Evolutionary conservation across 2,888 invertebrate species (phyloP), one percentile per base, ranked within the genome.

Genomic region (Latheticus oryzae): DNA sequence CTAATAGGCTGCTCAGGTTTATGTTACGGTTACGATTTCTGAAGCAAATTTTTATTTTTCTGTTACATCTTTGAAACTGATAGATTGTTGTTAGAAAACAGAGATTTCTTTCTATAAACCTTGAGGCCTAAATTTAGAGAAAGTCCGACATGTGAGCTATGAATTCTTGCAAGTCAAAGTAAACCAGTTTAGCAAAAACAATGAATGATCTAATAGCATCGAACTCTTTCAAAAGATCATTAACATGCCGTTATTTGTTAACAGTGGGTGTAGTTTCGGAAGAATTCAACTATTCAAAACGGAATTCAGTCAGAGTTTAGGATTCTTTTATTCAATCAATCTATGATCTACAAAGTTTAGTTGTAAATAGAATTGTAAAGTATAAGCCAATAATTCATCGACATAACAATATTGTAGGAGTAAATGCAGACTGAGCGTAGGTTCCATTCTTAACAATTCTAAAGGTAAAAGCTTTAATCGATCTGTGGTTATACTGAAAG

Each of bases 361-460:
- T 37, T 16, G 43, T 48, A 48, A 55, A 55, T 55, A 48, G 55
- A 55, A 55, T 48, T 37, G 55, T 55, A 55, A 47, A 40, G 55
- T 45, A 13, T 55, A 30, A 30, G 40, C 33, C 59, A 64, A 62
- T 65, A 65, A 65, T 63, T 65, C 60, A 65, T 65, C 58, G 53
- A 51, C 60, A 55, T 64, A 67, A 64, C 67, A 67, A 67, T 61
- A 63, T 61, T 63, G 69, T 68, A 63, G 69, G 69, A 65, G 65
- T 64, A 55, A 60, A 66, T 63, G 62, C 62, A 66, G 64, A 63
- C 65, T 35, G 47, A 50, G 55, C 61, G 67, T 66, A 63, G 54
- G 48, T 26, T 43, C 56, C 53, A 23, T 21, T 45, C 16, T 32
- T 32, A 21, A 16, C 16, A n/a, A 26, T 9, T 23, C 23, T 12